Conservation (phyloP, 2,113 vertebrate genomes). For the Dasyurus viverrinus region DNA sequence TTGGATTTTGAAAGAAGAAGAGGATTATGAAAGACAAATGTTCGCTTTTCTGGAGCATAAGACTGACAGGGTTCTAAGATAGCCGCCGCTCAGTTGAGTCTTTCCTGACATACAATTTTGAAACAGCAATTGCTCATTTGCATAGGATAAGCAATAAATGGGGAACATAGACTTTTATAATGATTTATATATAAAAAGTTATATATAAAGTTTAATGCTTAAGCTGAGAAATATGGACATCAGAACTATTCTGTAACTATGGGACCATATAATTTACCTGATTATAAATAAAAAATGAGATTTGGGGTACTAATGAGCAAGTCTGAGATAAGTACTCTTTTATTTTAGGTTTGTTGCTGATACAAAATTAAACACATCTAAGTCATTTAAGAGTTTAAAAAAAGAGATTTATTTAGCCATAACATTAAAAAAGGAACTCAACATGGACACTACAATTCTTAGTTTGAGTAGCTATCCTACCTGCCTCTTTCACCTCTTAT, state of each 20-base stretch:
- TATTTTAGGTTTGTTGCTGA: background rate
- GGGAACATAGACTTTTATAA: background rate
- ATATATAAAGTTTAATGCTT: too few relatives aligned
- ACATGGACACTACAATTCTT: background rate
- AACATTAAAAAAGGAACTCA: background rate
- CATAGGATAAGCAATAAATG: background rate
- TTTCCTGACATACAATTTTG: background rate
- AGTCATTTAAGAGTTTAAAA: background rate
- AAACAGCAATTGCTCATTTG: background rate
- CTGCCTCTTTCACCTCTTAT: background rate
- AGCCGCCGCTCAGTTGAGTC: background rate
- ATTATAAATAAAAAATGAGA: background rate
- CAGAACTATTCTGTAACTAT: background rate
- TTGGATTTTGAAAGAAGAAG: background rate
- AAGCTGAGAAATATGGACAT: background rate
- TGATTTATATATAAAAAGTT: background rate
- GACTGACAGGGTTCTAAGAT: background rate
- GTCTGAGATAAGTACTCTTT: background rate
- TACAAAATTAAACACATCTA: background rate
- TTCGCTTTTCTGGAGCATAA: background rate
- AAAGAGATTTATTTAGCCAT: background rate
- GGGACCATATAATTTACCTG: background rate
- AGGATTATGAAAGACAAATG: background rate
- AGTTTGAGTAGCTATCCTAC: background rate
- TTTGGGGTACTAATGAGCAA: background rate